Percentiles rank a stretch among this genome's conserved stretches.
Evolutionary conservation across 2,797 vertebrate genomes (phyloP).

Genomic region (Channallabes apus): DNA sequence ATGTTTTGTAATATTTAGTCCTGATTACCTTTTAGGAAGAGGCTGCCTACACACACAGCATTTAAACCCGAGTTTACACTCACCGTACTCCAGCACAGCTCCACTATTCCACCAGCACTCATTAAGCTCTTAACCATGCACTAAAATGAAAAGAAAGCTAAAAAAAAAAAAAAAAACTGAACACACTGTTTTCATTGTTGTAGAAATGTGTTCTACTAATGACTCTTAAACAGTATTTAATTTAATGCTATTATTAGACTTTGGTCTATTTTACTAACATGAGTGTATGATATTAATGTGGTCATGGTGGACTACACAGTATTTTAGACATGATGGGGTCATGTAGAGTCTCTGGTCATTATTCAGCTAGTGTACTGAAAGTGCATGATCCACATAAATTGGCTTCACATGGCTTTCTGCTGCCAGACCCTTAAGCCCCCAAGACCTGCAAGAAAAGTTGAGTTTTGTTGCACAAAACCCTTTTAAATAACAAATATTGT

Average conservation of each 20-base stretch:
- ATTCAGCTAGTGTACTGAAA: background rate
- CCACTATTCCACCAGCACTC: background rate
- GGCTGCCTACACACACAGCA: background rate
- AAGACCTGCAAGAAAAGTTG: too few species aligned
- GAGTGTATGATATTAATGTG: background rate
- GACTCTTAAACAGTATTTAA: background rate
- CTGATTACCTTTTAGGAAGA: background rate
- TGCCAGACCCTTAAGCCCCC: background rate
- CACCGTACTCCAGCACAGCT: background rate
- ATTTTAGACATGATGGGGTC: background rate
- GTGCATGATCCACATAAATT: background rate
- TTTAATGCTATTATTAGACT: background rate
- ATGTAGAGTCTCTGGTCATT: background rate
- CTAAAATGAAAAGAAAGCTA: background rate
- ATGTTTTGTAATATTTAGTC: background rate
- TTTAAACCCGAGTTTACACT: too few species aligned
- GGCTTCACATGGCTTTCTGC: background rate
- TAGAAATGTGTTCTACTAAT: background rate
- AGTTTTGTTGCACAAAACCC: too few species aligned
- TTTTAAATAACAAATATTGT: too few species aligned
- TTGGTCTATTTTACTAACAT: background rate
- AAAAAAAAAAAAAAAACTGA: background rate
- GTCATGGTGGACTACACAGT: too few species aligned
- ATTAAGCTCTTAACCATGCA: background rate
- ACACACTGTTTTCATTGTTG: background rate